A percentile compares a stretch with the other conserved stretches of the same genome.
These are phyloP conservation scores for Drosophila trichaetosa DNA, from an alignment of 2,888 invertebrate genomes.

Conservation along the genomic window DNA sequence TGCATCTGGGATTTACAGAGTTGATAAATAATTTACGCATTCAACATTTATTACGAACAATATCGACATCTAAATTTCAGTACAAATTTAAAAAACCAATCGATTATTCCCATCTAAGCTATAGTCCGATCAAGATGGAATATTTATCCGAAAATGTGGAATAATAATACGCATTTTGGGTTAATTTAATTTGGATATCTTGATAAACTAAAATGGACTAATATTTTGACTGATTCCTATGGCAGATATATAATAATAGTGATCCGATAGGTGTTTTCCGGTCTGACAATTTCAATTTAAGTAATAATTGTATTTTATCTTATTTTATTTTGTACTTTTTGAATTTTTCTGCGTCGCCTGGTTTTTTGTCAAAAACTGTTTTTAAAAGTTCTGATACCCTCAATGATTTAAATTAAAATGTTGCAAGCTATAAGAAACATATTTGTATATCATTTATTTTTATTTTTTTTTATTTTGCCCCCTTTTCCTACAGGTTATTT, in stretches of 20 bases:
- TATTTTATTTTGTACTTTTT: neutral
- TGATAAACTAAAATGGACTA: neutral
- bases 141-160: neutral
- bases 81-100: neutral
- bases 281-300: neutral
- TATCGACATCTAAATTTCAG: neutral
- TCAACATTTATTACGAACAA: neutral
- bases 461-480: neutral
- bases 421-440: conserved; percentile 12
- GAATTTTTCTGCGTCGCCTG: neutral
- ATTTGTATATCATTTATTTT: conserved; percentile 5
- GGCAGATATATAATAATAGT: neutral
- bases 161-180: neutral
- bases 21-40: neutral
- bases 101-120: neutral
- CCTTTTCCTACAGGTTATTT: conserved; percentile 13
- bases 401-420: neutral
- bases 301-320: neutral
- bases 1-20: neutral
- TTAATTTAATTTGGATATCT: neutral
- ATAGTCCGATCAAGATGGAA: neutral
- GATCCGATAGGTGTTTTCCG: neutral
- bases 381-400: neutral
- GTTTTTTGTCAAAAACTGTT: neutral
- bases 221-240: neutral